phyloP scores from a whole-genome alignment of 2,888 invertebrate genomes.

The Leptopilina drosophilae region DNA sequence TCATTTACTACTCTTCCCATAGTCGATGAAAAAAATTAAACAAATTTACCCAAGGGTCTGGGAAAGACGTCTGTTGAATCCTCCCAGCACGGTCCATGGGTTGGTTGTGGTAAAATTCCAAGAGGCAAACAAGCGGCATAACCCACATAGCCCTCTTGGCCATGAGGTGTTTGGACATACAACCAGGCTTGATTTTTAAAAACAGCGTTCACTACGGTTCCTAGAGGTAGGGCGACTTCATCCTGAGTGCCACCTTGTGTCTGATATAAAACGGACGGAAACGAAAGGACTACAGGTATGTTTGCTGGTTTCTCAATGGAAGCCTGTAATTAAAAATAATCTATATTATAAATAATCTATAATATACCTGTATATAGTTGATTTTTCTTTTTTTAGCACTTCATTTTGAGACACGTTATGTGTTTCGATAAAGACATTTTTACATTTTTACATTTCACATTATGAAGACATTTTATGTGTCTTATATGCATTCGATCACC shows the following conservation, averaged over 20 bases:
- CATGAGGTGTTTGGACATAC: conserved; percentile 91
- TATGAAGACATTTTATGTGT: no score
- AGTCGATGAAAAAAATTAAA: no score
- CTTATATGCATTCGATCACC: no score
- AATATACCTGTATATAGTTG: no score
- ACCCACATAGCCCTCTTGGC: conserved; percentile 89
- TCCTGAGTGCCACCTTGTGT: conserved; percentile 85
- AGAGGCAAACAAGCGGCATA: conserved; percentile 88
- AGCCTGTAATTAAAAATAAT: conserved; percentile 79
- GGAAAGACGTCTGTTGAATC: conserved; percentile 89
- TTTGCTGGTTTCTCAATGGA: conserved; percentile 89
- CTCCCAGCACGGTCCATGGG: conserved; percentile 88
- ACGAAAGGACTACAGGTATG: conserved; percentile 89
- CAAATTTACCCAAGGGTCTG: conserved; percentile 83
- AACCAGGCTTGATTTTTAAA: conserved; percentile 92
- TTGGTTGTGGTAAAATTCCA: conserved; percentile 84
- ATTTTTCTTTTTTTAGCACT: no score
- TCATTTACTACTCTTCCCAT: no score
- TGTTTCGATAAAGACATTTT: no score
- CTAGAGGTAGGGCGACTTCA: conserved; percentile 85
- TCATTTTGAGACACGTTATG: no score
- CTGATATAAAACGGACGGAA: conserved; percentile 86
- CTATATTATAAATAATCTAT: conserved; percentile 48
- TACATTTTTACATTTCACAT: no score
- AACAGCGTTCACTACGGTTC: conserved; percentile 91